Conservation (phyloP, 2,888 invertebrate species). For the Macaria notata region DNA sequence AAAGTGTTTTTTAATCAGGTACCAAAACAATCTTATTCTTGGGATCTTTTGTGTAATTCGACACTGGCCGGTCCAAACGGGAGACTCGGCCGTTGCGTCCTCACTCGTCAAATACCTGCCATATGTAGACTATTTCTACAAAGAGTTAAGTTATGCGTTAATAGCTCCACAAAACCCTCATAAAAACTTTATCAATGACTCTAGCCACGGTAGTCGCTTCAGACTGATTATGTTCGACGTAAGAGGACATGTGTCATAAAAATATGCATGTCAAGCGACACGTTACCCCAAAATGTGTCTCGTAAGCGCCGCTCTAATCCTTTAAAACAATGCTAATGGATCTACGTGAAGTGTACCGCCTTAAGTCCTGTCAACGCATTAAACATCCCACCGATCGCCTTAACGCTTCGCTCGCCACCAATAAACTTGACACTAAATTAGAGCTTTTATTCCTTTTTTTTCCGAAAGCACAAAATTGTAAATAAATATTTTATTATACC, state of each 20-base stretch:
- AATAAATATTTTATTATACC: conserved; percentile 79
- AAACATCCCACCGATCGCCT: conserved; percentile 67
- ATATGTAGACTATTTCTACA: conserved; percentile 35
- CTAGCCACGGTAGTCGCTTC: conserved; percentile 70
- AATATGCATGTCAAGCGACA: conserved; percentile 71
- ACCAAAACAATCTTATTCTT: conserved; percentile 64
- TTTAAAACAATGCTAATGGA: conserved; percentile 82
- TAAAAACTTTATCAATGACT: conserved; percentile 54
- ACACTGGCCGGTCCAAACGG: conserved; percentile 59
- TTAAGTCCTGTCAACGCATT: conserved; percentile 73
- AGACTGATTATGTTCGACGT: conserved; percentile 63
- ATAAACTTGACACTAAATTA: conserved; percentile 80
- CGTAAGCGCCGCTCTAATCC: conserved; percentile 76
- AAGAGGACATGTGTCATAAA: conserved; percentile 75
- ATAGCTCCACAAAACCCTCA: conserved; percentile 37
- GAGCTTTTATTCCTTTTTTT: conserved; percentile 69
- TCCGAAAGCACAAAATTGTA: conserved; percentile 70
- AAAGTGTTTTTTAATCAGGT: conserved; percentile 71
- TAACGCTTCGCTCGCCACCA: conserved; percentile 77
- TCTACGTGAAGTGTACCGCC: conserved; percentile 69
- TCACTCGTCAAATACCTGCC: conserved; percentile 49
- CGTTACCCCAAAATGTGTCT: conserved; percentile 56
- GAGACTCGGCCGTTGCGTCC: conserved; percentile 53
- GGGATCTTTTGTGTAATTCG: conserved; percentile 74
- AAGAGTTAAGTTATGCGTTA: conserved; percentile 30